Evolutionary conservation across 2,113 vertebrate genomes (phyloP), one percentile per base, ranked within the genome.

Genomic region (Hepsetus odoe): DNA sequence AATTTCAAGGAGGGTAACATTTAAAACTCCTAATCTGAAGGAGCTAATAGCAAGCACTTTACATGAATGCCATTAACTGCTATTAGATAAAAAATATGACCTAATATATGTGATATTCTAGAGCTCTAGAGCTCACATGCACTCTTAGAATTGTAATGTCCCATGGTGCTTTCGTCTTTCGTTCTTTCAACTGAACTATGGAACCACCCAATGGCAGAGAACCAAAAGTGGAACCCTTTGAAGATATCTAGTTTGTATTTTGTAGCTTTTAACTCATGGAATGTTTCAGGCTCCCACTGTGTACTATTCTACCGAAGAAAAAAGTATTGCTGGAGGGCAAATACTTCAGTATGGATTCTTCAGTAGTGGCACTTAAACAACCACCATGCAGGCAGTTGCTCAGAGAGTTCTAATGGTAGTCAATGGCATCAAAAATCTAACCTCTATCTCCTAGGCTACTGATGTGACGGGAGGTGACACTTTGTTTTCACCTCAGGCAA

Each of bases 401-500:
- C 49, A 44, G 22, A 24, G 24, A 55, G 20, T 35, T 58, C 24
- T 35, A 49, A 2, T 24, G n/a, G 8, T 24, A 73, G 30, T 11
- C 10, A 62, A 30, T 51, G 26, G 11, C 56, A 82, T 86, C 76
- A 80, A 71, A 81, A 59, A n/a, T 66, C 35, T 84, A 85, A 89
- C 89, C 85, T 86, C 86, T 81, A 30, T 79, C 71, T 82, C 72
- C 64, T 77, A 72, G 58, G 72, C 64, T 0, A 53, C 81, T 89
- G 87, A 90, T 65, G 85, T 87, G 80, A 89, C 78, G 59, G 4
- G 2, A 76, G 77, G 82, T 86, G 89, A 89, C 90, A 89, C 82
- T 32, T 42, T 33, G 53, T 28, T 82, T 83, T 83, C 71, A 80
- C 58, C 42, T 62, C 62, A 72, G 68, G 55, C 74, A 30, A 18